These are phyloP conservation scores for Drosophila paramelanica DNA, from an alignment of 2,888 invertebrate species.

Conservation along the genomic window DNA sequence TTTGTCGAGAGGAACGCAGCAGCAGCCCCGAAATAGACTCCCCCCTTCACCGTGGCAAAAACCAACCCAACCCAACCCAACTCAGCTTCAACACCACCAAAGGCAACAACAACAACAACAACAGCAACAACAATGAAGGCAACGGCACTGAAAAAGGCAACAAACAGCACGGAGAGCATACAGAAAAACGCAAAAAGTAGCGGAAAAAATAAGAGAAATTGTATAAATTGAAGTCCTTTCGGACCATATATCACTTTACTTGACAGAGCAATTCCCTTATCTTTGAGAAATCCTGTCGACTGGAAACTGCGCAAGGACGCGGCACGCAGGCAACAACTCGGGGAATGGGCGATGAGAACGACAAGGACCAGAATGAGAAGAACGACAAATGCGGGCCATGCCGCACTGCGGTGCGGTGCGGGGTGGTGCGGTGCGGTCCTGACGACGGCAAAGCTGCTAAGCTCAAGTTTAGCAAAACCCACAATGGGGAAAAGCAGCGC, in stretches of 20 bases:
- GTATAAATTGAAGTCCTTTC: slow-evolving; percentile 86
- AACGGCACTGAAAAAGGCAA: slow-evolving; percentile 63
- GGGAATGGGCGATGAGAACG: slow-evolving; percentile 39
- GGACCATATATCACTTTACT: slow-evolving; percentile 89
- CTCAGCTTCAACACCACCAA: slow-evolving; percentile 51
- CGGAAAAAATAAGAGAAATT: slow-evolving; percentile 83
- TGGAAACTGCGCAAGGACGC: slow-evolving; percentile 82
- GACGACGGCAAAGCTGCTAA: slow-evolving; percentile 77
- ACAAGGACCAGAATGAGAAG: slow-evolving; percentile 52
- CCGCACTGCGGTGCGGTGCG: slow-evolving; percentile 7
- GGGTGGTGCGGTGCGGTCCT: slow-evolving; percentile 17
- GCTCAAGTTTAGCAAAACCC: slow-evolving; percentile 81
- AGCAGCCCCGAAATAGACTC: slow-evolving; percentile 53
- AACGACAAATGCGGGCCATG: slow-evolving; percentile 73
- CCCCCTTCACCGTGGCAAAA: slow-evolving; percentile 14
- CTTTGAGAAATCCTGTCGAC: slow-evolving; percentile 85
- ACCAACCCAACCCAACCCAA: slow-evolving; percentile 39
- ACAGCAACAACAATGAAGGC: slow-evolving; percentile 28
- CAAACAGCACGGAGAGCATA: slow-evolving; percentile 61
- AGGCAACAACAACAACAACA: slow-evolving; percentile 44
- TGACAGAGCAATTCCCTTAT: slow-evolving; percentile 89
- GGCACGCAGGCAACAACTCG: slow-evolving; percentile 31
- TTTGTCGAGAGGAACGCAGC: slow-evolving; percentile 71
- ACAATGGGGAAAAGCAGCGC: slow-evolving; percentile 50
- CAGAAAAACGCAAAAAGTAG: slow-evolving; percentile 81